Evolutionary conservation across 2,113 vertebrate genomes (phyloP).

Genomic region (Leucopsar rothschildi): DNA sequence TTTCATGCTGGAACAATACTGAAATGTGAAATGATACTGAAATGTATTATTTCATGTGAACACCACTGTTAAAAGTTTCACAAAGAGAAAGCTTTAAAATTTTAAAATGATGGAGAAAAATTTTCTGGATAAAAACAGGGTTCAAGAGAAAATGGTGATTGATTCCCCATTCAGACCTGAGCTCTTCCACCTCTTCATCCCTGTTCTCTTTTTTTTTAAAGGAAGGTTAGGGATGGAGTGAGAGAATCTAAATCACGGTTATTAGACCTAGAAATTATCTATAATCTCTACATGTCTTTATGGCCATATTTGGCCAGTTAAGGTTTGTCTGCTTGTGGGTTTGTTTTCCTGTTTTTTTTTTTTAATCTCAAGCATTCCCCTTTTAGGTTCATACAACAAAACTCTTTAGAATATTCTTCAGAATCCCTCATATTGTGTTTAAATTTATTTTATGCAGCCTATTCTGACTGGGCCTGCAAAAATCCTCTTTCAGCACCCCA

Average conservation of each 20-base stretch:
- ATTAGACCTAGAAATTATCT: neutral
- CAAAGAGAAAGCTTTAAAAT: neutral
- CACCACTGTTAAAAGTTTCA: neutral
- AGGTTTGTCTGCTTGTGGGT: neutral
- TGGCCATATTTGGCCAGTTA: neutral
- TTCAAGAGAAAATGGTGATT: neutral
- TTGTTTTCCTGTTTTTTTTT: neutral
- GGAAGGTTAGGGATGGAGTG: neutral
- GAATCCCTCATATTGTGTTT: neutral
- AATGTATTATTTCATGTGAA: neutral
- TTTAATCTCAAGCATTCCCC: neutral
- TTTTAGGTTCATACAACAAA: neutral
- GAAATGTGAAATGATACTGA: neutral
- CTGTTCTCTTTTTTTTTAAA: neutral
- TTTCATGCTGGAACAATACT: neutral
- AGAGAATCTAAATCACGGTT: neutral
- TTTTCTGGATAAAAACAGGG: accelerated
- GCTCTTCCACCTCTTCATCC: neutral
- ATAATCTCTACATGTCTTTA: neutral
- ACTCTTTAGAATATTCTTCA: neutral
- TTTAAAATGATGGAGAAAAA: neutral
- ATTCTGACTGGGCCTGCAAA: neutral
- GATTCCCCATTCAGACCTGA: neutral
- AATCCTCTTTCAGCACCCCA: neutral
- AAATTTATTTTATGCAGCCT: neutral